Conservation (phyloP, 1,140 invertebrate genomes). For the Drosophila subobscura region DNA sequence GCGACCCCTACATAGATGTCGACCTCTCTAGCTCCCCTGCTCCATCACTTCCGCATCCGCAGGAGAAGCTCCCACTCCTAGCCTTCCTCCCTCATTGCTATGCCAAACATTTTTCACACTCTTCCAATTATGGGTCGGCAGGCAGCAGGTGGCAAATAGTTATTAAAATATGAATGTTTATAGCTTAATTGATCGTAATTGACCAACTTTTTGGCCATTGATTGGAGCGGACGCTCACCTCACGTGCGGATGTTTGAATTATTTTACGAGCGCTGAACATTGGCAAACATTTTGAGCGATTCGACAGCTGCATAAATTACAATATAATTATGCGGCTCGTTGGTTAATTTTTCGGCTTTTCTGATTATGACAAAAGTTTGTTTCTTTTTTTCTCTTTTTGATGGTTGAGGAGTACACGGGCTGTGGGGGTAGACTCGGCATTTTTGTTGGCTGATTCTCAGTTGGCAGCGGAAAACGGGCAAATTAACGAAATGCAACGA, state of each 20-base stretch:
- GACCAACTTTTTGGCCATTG: slow-evolving; percentile 61
- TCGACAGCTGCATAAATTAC: slow-evolving; percentile 68
- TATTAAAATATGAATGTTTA: slow-evolving; percentile 47
- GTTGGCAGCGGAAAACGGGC: slow-evolving; percentile 68
- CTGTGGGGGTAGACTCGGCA: slow-evolving; percentile 13
- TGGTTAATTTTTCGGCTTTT: slow-evolving; percentile 60
- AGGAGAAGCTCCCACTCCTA: too few species aligned
- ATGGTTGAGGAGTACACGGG: slow-evolving; percentile 6
- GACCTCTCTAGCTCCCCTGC: slow-evolving; percentile 4
- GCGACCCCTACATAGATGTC: neutral
- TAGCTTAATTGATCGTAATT: slow-evolving; percentile 66
- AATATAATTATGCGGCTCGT: slow-evolving; percentile 80
- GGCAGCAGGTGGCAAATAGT: slow-evolving; percentile 20
- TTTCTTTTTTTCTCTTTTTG: slow-evolving; percentile 34
- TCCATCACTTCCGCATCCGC: slow-evolving; percentile 5
- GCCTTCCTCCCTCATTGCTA: slow-evolving; percentile 41
- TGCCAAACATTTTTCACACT: slow-evolving; percentile 41
- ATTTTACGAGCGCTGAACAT: slow-evolving; percentile 69
- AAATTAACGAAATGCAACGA: slow-evolving; percentile 82
- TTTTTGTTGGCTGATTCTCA: slow-evolving; percentile 39
- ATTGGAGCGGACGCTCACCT: slow-evolving; percentile 48
- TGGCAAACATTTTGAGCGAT: slow-evolving; percentile 49
- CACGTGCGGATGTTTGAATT: slow-evolving; percentile 68
- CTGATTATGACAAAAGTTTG: slow-evolving; percentile 61
- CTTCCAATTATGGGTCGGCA: slow-evolving; percentile 6